These are phyloP conservation scores for Dasyornis broadbenti DNA, from an alignment of 2,113 vertebrate species.

Conservation along the genomic window DNA sequence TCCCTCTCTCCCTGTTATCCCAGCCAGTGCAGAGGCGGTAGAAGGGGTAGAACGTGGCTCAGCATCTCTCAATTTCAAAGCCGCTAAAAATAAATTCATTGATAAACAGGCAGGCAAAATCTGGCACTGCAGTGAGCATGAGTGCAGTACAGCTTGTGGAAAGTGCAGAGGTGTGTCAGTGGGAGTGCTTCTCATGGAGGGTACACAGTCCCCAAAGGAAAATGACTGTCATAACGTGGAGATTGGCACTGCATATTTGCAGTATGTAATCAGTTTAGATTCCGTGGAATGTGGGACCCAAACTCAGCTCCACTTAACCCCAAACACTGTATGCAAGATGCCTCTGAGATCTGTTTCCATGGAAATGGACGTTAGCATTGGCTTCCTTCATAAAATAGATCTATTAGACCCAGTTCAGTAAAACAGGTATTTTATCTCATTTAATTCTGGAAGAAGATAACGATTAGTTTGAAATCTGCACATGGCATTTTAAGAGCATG, in stretches of 20 bases:
- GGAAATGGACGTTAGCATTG: slow-evolving; percentile 44
- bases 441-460: slow-evolving; percentile 16
- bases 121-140: neutral
- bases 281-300: neutral
- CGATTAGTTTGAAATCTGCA: slow-evolving; percentile 39
- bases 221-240: neutral
- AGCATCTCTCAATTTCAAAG: neutral
- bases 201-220: neutral
- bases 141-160: neutral
- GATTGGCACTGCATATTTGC: neutral
- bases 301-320: slow-evolving; percentile 36
- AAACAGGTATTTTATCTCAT: slow-evolving; percentile 23
- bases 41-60: neutral
- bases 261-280: neutral
- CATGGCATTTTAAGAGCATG: neutral
- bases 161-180: neutral
- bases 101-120: neutral
- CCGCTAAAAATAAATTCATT: slow-evolving; percentile 8
- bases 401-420: neutral
- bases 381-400: neutral
- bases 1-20: neutral
- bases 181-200: neutral
- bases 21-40: neutral
- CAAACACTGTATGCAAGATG: slow-evolving; percentile 45
- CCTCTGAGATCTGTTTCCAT: slow-evolving; percentile 57